Base-by-base conservation (phyloP, 2,888 invertebrate species). In the Agapetus fuscipes region DNA sequence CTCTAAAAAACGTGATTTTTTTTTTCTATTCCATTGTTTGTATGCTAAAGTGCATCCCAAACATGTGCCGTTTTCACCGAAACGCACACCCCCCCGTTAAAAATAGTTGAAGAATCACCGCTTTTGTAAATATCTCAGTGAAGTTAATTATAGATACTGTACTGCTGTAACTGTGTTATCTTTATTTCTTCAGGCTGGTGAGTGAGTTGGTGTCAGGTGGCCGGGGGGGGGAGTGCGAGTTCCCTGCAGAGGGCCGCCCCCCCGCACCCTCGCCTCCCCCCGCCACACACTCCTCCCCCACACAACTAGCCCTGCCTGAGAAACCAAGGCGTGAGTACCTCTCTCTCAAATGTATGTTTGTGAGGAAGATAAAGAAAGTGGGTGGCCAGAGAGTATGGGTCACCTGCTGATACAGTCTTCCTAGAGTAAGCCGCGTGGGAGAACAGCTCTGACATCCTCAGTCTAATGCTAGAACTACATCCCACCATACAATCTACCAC, bases 291-390 rank as follows among this genome's bases (percentile, higher is more conserved):
- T 29, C 49, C 9, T 34, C 49, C 7, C 41, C 47, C 10, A 40
- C 43, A 10, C 58, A 62, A 10, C 32, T 43, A 3, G 31, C 39
- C 11, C 46, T 48, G 1, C 39, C 44, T 1, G 49, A 45, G 17
- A 34, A 39, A 11, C 64, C 64, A 3, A 64, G 67, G 57, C 65
- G 66, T 67, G 47, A 60, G 61, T 53, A 33, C 34, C 9, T 20
- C 20, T 20, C n/a, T n/a, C n/a, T n/a, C n/a, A 20, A 20, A 20
- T 20, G 9, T 20, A 9, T 20, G 6, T n/a, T 6, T 20, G 20
- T 20, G 9, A 6, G 20, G 20, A 20, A 20, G 20, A 20, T 9
- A 20, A 20, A 20, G 20, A 20, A 20, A 20, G 20, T 20, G 20
- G 20, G 20, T 9, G 9, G 4, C 9, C 20, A 9, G 5, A 6